Evolutionary conservation across 2,797 vertebrate species (phyloP), one percentile per base, ranked within the genome.

Genomic region (Podargus strigoides): DNA sequence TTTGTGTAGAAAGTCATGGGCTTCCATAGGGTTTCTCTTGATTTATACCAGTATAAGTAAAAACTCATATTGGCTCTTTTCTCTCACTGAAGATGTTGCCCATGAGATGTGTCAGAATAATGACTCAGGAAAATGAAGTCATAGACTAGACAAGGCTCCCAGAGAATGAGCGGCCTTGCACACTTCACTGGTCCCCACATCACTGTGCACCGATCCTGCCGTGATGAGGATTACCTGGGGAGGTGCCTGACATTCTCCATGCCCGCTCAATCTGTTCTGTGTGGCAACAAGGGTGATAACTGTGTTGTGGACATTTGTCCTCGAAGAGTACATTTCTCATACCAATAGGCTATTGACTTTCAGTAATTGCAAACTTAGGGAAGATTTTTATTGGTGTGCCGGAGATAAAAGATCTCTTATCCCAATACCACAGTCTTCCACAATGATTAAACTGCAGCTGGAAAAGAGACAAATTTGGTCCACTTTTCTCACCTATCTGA

Each of bases 271-370:
- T 95, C 94, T 90, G 66, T 86, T 95, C 88, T 62, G 64, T 72
- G 86, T 91, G 91, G 94, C 92, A 96, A 69, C 19, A 93, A 53
- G 76, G 76, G 82, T 90, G 95, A 96, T 94, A 94, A 95, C 93
- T 94, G 86, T 95, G 93, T 94, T 97, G 93, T 96, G 93, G 95
- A 97, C 95, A 94, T 96, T 95, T 95, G 94, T 96, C 85, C 93
- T 93, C 18, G 0, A 95, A 95, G 59, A 90, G 59, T 85, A 87
- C 74, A 94, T 94, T 96, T 96, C 95, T 95, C 88, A 85, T 94
- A 91, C 87, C 94, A 76, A 76, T 85, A 92, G 92, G 59, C 92
- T 95, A 93, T 90, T 96, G 93, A 93, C 95, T 89, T 96, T 79
- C 92, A 95, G 93, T 94, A 95, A 95, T 76, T 94, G 84, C 84